A percentile compares a stretch with the other conserved stretches of the same genome.
Conservation (phyloP, 2,888 invertebrate species). For the Amiota minor region DNA sequence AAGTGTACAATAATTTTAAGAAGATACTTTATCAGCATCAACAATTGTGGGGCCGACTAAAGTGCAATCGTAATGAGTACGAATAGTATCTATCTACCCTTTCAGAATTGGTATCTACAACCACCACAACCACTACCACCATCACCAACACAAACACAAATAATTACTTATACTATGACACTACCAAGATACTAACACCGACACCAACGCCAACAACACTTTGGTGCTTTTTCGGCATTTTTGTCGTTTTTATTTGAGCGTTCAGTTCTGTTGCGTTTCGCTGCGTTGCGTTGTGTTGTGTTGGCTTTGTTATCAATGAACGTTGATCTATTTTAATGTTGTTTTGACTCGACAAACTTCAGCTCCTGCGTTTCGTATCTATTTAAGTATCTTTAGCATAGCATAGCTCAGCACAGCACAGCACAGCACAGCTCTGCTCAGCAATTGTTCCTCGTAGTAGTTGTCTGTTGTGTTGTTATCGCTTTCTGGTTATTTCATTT, state of each 20-base stretch:
- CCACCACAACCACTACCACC: constrained; percentile 21
- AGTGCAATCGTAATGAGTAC: no score
- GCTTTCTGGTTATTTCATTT: constrained; percentile 65
- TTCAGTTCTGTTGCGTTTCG: neutral
- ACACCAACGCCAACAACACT: constrained; percentile 11
- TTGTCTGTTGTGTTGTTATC: constrained; percentile 34
- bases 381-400: constrained; percentile 2
- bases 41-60: constrained; percentile 13
- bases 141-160: constrained; percentile 13
- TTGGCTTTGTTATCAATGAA: constrained; percentile 47
- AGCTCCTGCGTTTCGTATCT: constrained; percentile 28
- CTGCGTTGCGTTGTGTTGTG: no score
- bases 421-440: constrained; percentile 5
- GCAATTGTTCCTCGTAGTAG: constrained; percentile 4
- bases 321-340: constrained; percentile 63
- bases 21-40: constrained; percentile 36
- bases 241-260: constrained; percentile 36
- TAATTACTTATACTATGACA: no score
- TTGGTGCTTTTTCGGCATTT: constrained; percentile 36
- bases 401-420: neutral
- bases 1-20: constrained; percentile 13
- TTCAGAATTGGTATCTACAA: constrained; percentile 41
- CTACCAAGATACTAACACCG: constrained; percentile 17
- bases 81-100: neutral
- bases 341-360: constrained; percentile 29